Base-by-base conservation (phyloP, 1,140 invertebrate species). In the Drosophila athabasca region DNA sequence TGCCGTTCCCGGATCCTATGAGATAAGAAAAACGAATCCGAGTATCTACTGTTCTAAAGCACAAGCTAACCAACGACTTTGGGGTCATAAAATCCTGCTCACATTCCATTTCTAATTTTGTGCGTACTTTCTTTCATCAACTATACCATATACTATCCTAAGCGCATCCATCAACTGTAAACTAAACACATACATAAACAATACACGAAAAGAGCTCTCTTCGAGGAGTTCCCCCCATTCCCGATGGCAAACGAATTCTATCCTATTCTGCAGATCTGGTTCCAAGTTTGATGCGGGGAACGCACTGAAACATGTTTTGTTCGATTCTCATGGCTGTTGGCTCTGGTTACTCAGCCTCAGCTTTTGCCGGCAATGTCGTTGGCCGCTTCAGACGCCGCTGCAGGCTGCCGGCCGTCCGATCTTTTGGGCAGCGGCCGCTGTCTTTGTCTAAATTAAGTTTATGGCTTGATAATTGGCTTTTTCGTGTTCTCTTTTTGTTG, bases 391-490 rank as follows among this genome's bases (percentile, higher is more conserved):
- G 35, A 13, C 35, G 15, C 22, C 5, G 35, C 9, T 39, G 35
- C 35, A 39, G 35, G 35, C 35, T 15, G 22, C 46, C 24, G 4
- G 52, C 53, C 58, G 35, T 44, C 49, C 49, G 48, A 22, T 35
- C 48, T 51, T 39, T 17, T 53, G n/a, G 29, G 6, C 51, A 35
- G 6, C 15, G 35, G 15, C 29, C 41, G 65, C 75, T 79, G 51
- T 72, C 17, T 76, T 71, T 43, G 73, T 44, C 62, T 66, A 88
- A 87, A 49, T 53, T 64, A 50, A 60, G 45, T 74, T 66, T 84
- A 79, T 59, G 61, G 64, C 62, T 48, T 66, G 67, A 68, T 76
- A 84, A 79, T 84, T 83, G 77, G 57, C 68, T 87, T 84, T 72
- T 71, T 76, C 41, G 44, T 53, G 60, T 50, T 78, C 59, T 67